Base-by-base conservation (phyloP, 2,113 vertebrate species). In the Phrynocephalus versicolor region DNA sequence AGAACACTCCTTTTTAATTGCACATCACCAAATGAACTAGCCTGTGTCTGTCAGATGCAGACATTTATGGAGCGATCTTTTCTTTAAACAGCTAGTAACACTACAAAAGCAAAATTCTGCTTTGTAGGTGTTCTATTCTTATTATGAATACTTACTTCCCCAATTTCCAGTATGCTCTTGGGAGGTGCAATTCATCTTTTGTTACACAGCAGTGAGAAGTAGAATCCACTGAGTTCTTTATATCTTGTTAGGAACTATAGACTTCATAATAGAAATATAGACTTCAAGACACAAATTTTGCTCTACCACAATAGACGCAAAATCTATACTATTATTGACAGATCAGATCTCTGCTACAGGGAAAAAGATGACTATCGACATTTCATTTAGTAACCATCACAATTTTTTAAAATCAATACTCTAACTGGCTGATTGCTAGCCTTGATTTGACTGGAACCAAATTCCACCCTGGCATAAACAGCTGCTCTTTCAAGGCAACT, bases 361-460 rank as follows among this genome's bases (percentile, higher is more conserved):
- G 57, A 77, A 78, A n/a, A 86, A 74, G 39, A 51, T 72, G 39
- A 74, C 18, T 85, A 86, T 83, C 30, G 84, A 89, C 70, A 60
- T 86, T 85, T 82, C 88, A 83, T 86, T 83, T 79, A 86, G 80
- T 70, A 33, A 84, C 76, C 27, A 64, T 80, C 70, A 69, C 21
- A 25, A 33, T 25, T 25, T 83, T 65, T 45, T 57, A n/a, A 55
- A 78, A 84, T 84, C 77, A 75, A 74, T 80, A 84, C 7, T 78
- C 16, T 79, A 80, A 82, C 64, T 72, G 45, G 45, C 72, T 84
- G 77, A 88, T 76, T 81, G 82, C 70, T 60, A 45, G 45, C 60
- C 70, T 60, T 83, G 27, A 45, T 37, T 65, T 79, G 67, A 57
- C n/a, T 16, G 7, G 16, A 76, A 72, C 41, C 81, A 83, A 79